Evolutionary conservation across 35 echinoderm and acorn worm genomes (phyloP), one percentile per base, ranked within the genome.

Genomic region (Anneissia japonica): DNA sequence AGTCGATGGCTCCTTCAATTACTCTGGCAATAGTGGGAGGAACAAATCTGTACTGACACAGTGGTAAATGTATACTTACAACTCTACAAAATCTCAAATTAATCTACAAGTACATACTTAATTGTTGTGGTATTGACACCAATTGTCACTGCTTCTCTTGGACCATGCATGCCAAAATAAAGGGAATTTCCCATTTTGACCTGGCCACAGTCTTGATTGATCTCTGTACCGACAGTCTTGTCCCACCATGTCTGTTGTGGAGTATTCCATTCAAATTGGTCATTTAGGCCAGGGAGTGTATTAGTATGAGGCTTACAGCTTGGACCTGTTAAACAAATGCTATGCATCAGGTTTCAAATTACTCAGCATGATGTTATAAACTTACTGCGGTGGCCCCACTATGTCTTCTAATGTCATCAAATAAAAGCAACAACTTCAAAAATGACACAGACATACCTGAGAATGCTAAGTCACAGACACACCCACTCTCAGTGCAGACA

Each of bases 161-260:
- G 94, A 31, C 94, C 94, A 34, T 76, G 79, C 19, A 76, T 87
- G 0, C 94, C 88, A 90, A 97, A 97, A 43, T 97, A 90, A 2
- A 97, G 85, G 17, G 94, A 93, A 37, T 97, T 86, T 45, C 79
- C 94, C 88, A 92, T 97, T 85, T 92, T 92, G 46, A 97, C 73
- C 32, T 88, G 43, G 3, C 91, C 95, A 87, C 95, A 97, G 36
- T 84, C 81, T 41, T 90, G 84, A 75, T 91, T 88, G 7, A 86
- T 76, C 0, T 35, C 77, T 0, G 82, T 82, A 0, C 88, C 88
- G 9, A 77, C 34, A 1, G 83, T 36, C n/a, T 81, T 86, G 0
- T 84, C 88, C 91, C 91, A 93, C 32, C 46, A 64, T 28, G n/a
- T 74, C 76, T 46, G 51, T 64, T 64, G 6, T 64, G 51, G 7